phyloP scores from a whole-genome alignment of 2,888 invertebrate species.

The Caenorhabditis sp. region DNA sequence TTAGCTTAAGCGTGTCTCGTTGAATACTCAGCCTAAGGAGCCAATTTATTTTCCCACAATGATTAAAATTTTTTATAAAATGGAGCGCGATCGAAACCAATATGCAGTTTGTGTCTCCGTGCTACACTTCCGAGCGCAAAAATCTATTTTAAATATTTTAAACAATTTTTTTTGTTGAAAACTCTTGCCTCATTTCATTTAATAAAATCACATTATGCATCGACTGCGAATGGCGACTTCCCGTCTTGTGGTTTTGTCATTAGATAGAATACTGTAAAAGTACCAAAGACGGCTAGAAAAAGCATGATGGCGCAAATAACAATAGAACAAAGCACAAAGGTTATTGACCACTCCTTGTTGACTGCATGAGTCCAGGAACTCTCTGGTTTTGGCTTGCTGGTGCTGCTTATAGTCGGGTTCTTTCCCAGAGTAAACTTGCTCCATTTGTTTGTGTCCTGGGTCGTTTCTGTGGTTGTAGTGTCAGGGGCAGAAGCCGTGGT shows the following conservation, averaged over 20 bases:
- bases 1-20: no score
- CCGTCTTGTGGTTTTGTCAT: slow-evolving; percentile 61
- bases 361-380: slow-evolving; percentile 63
- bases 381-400: slow-evolving; percentile 33
- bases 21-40: no score
- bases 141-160: no score
- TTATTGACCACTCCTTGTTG: slow-evolving; percentile 65
- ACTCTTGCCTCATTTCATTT: no score
- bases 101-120: no score
- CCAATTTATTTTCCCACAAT: no score
- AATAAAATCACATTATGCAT: slow-evolving; percentile 41
- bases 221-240: slow-evolving; percentile 58
- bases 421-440: slow-evolving; percentile 53
- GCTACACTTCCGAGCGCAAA: no score
- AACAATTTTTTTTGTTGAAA: no score
- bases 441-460: slow-evolving; percentile 24
- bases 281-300: slow-evolving; percentile 63
- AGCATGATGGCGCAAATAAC: slow-evolving; percentile 63
- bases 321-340: slow-evolving; percentile 64
- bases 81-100: no score
- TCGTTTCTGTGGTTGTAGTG: neutral
- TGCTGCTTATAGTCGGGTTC: slow-evolving; percentile 38
- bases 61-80: no score
- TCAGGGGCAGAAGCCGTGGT: neutral
- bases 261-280: slow-evolving; percentile 60